phyloP scores from a whole-genome alignment of 1,140 invertebrate species.

The Drosophila bifasciata region DNA sequence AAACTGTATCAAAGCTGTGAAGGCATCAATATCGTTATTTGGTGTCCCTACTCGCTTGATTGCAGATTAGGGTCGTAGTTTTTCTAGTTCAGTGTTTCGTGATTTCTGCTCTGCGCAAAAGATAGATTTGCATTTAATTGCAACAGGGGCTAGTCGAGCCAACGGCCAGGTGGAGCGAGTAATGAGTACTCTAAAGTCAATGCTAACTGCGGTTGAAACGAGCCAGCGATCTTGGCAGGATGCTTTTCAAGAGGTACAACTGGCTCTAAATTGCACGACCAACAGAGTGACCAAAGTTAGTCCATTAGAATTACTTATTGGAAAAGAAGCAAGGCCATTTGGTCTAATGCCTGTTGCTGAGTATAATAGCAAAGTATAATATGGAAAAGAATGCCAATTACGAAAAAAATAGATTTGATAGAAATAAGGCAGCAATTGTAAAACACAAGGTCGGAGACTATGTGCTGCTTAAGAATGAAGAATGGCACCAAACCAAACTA shows the following conservation, averaged over 20 bases:
- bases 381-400: conserved; percentile 24
- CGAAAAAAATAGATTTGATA: conserved; percentile 38
- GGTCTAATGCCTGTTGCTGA: conserved; percentile 11
- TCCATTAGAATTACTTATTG: conserved; percentile 27
- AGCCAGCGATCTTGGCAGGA: neutral
- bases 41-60: neutral
- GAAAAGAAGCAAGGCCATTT: conserved; percentile 26
- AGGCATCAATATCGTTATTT: neutral
- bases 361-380: conserved; percentile 2
- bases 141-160: neutral
- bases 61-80: neutral
- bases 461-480: too few species aligned
- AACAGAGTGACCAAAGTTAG: conserved; percentile 60
- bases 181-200: too few species aligned
- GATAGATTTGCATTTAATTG: neutral
- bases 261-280: conserved; percentile 71
- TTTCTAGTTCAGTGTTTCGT: too few species aligned
- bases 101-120: neutral
- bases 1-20: conserved; percentile 2
- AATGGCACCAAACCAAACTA: too few species aligned
- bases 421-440: too few species aligned
- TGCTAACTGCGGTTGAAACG: too few species aligned
- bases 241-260: conserved; percentile 33
- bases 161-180: conserved; percentile 1
- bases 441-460: too few species aligned